Evolutionary conservation across 1,140 invertebrate genomes (phyloP), one percentile per base, ranked within the genome.

Genomic region (Pantala flavescens): DNA sequence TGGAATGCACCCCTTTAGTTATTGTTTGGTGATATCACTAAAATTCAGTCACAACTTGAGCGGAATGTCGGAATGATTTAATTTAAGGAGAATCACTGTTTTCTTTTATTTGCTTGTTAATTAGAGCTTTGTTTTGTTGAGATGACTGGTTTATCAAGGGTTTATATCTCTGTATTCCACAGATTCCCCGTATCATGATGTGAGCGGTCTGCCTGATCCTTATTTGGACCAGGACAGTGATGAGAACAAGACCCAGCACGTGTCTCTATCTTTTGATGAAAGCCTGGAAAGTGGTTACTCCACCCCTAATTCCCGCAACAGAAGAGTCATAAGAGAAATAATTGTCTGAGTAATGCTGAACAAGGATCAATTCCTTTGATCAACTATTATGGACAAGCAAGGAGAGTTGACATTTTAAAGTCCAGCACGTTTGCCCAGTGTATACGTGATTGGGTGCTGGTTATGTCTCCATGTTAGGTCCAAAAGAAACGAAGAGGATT

Each of bases 181-280:
- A 95, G 94, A 96, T 87, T 94, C 93, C 74, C 91, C 93, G 77
- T 96, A 96, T 86, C 91, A 92, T 82, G 94, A 96, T 83, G 93
- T 96, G 78, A 95, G 91, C 81, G 94, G 94, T 74, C 84, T 96
- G 75, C 92, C 92, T 19, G 91, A 94, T 84, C 91, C 93, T 23
- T 95, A 94, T 83, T 88, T 91, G 83, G 91, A 93, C 78, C 90
- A 89, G 78, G 85, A 86, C 71, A 87, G 88, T 78, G 80, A 80
- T 71, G 79, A 81, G 72, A 79, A 82, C 75, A 83, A 83, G 77
- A 79, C 85, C 74, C 90, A 91, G 80, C 92, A 94, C 81, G 88
- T 93, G 79, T 92, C 91, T 71, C 86, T 95, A 75, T 92, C 92
- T 80, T 96, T 95, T 82, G 95, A 96, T 83, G 94, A 96, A 83